Evolutionary conservation across 2,888 invertebrate genomes (phyloP).

Genomic region (Drosophila pullipes): DNA sequence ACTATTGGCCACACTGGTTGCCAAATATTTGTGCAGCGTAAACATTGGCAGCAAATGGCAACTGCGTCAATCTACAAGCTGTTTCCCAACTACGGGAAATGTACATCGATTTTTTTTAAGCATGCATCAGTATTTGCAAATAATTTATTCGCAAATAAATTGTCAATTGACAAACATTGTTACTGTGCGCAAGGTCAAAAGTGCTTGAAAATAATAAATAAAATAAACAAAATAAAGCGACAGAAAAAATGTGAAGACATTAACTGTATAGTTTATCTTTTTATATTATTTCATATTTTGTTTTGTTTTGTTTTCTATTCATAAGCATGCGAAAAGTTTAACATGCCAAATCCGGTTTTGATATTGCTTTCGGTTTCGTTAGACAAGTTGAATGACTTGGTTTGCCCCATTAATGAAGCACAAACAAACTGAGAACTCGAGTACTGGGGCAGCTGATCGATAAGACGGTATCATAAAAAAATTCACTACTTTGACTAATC

Average conservation of each 20-base stretch:
- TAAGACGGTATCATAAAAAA: not conserved
- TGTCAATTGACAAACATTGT: conserved; percentile 22
- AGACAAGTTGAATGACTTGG: conserved; percentile 66
- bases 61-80: conserved; percentile 19
- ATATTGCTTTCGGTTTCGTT: conserved; percentile 42
- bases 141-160: conserved; percentile 6
- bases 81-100: conserved; percentile 21
- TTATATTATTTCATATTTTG: not conserved
- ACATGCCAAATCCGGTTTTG: conserved; percentile 31
- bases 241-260: not conserved
- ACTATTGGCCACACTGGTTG: conserved; percentile 44
- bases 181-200: conserved; percentile 30
- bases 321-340: conserved; percentile 23
- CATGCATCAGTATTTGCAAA: conserved; percentile 11
- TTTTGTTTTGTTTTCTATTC: conserved; percentile 5
- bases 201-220: conserved; percentile 2
- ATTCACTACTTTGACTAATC: not conserved
- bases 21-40: conserved; percentile 70
- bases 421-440: conserved; percentile 32
- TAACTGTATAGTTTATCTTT: not conserved
- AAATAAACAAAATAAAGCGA: not conserved
- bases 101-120: conserved; percentile 12
- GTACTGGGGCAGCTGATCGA: conserved; percentile 16
- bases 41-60: conserved; percentile 47
- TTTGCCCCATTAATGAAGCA: conserved; percentile 27